Evolutionary conservation across 2,888 invertebrate genomes (phyloP).

Genomic region (Ochlodes sylvanus): DNA sequence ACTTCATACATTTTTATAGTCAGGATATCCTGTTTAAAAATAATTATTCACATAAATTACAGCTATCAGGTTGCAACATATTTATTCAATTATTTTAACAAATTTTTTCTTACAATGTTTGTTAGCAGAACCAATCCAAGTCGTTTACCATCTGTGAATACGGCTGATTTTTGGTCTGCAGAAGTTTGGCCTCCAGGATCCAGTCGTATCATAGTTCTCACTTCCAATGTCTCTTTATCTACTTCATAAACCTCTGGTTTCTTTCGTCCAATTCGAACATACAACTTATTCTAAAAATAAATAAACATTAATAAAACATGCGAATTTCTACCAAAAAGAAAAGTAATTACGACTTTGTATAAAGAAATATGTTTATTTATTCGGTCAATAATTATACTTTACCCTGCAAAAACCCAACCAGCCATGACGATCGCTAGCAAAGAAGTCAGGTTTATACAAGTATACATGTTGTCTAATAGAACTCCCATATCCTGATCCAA

Average conservation of each 20-base stretch:
- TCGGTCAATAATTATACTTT: constrained; percentile 9
- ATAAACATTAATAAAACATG: neutral
- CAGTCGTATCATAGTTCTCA: constrained; percentile 62
- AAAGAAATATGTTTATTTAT: no score
- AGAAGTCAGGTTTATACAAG: constrained; percentile 91
- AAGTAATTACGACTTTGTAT: neutral
- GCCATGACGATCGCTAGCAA: constrained; percentile 91
- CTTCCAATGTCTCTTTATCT: constrained; percentile 72
- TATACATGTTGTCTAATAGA: constrained; percentile 97
- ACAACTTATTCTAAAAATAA: constrained; percentile 88
- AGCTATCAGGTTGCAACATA: neutral
- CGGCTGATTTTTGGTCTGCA: constrained; percentile 69
- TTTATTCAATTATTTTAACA: constrained; percentile 21
- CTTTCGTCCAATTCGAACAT: constrained; percentile 88
- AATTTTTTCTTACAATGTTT: constrained; percentile 43
- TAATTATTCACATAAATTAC: neutral
- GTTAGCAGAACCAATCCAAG: constrained; percentile 79
- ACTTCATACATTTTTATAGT: constrained; percentile 71
- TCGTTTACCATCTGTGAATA: constrained; percentile 77
- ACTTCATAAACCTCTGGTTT: constrained; percentile 78
- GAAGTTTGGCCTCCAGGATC: constrained; percentile 63
- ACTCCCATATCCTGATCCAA: constrained; percentile 97
- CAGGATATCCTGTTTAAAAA: constrained; percentile 65
- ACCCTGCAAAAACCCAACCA: constrained; percentile 95
- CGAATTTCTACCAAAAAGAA: neutral